Base-by-base conservation (phyloP, 23 tunicate genomes). In the Clavelina lepadiformis region DNA sequence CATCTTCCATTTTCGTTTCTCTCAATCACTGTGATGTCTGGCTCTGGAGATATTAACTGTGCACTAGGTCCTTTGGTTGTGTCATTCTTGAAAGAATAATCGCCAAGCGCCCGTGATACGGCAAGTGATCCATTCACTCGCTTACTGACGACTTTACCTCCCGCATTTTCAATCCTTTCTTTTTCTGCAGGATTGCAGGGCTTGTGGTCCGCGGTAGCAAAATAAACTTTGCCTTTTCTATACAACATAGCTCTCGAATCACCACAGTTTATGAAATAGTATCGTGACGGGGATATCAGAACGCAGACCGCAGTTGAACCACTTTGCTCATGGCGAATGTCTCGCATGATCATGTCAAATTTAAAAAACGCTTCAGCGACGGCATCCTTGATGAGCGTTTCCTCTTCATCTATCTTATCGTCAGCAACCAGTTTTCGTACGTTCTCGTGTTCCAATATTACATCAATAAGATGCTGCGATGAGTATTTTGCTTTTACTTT, bases 61-160 rank as follows among this genome's bases (percentile, higher is more conserved):
- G 86, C 85, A 3, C 75, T 73, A 18, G 86, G 91, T 5, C 78
- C 82, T 30, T 60, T 75, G 50, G 73, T 75, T 30, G 63, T 66
- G 18, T 75, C 81, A 35, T 73, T 78, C 66, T 94, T 94, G 72
- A 86, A 94, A 33, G 86, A 95, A 32, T 74, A 94, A 67, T 94
- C 99, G 0, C 99, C 99, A 0, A 94, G 70, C 6, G 99, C 99
- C 36, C 99, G 68, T 3, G 99, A 94, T 28, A 94, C 99, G 27
- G 99, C 99, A 31, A 94, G 85, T 26, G 99, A 86, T 5, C 99
- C 99, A 55, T 94, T 94, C 23, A 94, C 88, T 35, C 99, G 41
- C 60, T 86, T 95, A 25, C 86, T 70, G 81, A 94, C 80, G 11
- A 94, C 99, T 37, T 83, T 80, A n/a, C 99, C 99, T 4, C 99